phyloP scores from a whole-genome alignment of 2,113 vertebrate genomes.

The Turdus rufiventris region DNA sequence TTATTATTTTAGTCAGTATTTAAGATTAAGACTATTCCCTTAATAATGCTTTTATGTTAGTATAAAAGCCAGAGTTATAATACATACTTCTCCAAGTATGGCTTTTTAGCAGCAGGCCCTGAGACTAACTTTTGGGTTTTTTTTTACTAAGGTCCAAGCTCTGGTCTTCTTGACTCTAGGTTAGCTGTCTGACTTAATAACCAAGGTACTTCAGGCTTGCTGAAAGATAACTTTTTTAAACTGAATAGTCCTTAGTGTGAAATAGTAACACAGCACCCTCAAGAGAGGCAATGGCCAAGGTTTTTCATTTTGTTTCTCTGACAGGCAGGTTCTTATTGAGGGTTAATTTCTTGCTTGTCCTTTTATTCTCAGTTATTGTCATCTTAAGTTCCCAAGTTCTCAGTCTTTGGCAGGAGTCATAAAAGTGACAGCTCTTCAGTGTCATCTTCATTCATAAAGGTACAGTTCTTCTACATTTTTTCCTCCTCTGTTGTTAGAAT shows the following conservation, averaged over 20 bases:
- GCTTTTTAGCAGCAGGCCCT: neutral
- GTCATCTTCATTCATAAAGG: neutral
- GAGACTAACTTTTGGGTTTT: neutral
- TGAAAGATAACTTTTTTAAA: neutral
- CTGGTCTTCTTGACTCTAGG: neutral
- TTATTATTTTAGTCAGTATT: neutral
- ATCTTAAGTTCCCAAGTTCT: neutral
- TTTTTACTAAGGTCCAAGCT: neutral
- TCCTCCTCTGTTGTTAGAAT: neutral
- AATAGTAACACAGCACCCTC: neutral
- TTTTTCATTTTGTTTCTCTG: neutral
- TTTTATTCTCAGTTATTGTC: neutral
- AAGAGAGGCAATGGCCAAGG: neutral
- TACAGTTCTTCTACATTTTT: neutral
- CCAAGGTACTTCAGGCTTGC: neutral
- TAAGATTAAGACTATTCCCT: neutral
- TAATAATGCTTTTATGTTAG: neutral
- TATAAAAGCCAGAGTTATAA: too few relatives aligned
- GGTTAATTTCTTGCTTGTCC: neutral
- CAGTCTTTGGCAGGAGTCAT: neutral
- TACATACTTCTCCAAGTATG: neutral
- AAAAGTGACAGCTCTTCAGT: neutral
- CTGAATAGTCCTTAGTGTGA: neutral
- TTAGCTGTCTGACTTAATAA: neutral
- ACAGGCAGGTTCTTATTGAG: neutral